Percentiles rank a stretch among this genome's conserved stretches.
Evolutionary conservation across 2,113 vertebrate genomes (phyloP).

Genomic region (Cryptomyrus ogoouensis): DNA sequence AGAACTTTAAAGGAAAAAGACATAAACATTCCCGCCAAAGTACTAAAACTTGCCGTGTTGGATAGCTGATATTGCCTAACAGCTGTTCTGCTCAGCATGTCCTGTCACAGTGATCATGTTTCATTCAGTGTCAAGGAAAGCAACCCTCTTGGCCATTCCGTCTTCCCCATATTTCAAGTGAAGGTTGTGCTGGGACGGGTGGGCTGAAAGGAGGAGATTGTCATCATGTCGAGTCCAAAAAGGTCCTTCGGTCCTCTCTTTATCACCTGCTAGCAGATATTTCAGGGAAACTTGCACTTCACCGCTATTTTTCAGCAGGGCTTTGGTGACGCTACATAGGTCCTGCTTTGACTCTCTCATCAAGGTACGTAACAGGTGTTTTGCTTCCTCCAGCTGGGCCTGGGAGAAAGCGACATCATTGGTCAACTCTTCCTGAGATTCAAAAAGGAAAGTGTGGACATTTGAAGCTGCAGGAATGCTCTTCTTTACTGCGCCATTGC

Average conservation of each 20-base stretch:
- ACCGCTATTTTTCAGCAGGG: conserved; percentile 78
- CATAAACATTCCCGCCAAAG: not conserved
- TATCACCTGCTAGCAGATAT: conserved; percentile 51
- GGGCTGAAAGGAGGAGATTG: conserved; percentile 34
- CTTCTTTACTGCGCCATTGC: not conserved
- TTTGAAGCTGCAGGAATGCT: conserved; percentile 20
- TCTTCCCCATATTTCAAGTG: conserved; percentile 50
- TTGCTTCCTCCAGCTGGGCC: conserved; percentile 42
- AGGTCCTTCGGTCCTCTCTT: not conserved
- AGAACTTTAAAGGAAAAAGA: not conserved
- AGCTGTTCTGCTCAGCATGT: not conserved
- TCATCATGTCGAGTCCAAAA: conserved; percentile 53
- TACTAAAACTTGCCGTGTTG: not conserved
- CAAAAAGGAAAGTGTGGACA: conserved; percentile 56
- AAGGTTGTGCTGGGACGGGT: conserved; percentile 38
- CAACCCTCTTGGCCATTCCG: conserved; percentile 43
- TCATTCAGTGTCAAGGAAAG: conserved; percentile 48
- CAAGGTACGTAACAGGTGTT: conserved; percentile 55
- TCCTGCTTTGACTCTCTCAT: conserved; percentile 70
- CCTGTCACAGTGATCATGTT: not conserved
- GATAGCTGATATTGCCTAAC: not conserved
- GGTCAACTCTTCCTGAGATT: conserved; percentile 45
- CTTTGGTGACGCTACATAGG: conserved; percentile 73
- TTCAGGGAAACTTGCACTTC: conserved; percentile 62
- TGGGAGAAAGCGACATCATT: not conserved